phyloP scores from a whole-genome alignment of 2,888 invertebrate species.

The Euplagia quadripunctaria region DNA sequence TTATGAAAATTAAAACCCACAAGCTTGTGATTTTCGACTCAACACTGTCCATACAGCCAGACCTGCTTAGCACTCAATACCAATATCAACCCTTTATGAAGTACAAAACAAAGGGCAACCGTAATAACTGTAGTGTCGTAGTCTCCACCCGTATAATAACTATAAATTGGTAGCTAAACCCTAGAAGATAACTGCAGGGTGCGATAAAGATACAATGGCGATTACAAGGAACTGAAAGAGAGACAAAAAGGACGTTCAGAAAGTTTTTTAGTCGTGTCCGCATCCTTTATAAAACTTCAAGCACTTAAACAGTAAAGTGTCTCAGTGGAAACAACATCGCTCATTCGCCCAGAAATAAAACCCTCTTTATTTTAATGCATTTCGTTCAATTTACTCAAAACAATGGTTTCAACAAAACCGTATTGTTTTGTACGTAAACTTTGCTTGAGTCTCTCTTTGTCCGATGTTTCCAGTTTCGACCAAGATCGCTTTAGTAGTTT shows the following conservation, averaged over 20 bases:
- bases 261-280: slow-evolving; percentile 65
- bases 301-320: slow-evolving; percentile 67
- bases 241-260: slow-evolving; percentile 68
- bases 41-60: slow-evolving; percentile 26
- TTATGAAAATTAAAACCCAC: slow-evolving; percentile 15
- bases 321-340: slow-evolving; percentile 62
- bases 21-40: slow-evolving; percentile 32
- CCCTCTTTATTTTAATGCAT: slow-evolving; percentile 70
- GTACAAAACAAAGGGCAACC: slow-evolving; percentile 62
- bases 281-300: slow-evolving; percentile 70
- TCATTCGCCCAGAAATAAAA: slow-evolving; percentile 70
- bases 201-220: slow-evolving; percentile 72
- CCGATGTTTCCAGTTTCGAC: slow-evolving; percentile 20
- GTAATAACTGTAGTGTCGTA: slow-evolving; percentile 61
- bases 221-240: slow-evolving; percentile 66
- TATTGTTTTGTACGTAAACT: slow-evolving; percentile 61
- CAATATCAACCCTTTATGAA: slow-evolving; percentile 63
- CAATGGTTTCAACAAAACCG: slow-evolving; percentile 67
- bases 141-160: slow-evolving; percentile 67
- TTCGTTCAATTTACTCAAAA: slow-evolving; percentile 69
- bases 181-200: slow-evolving; percentile 59
- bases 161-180: slow-evolving; percentile 66
- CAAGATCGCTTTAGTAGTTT: slow-evolving; percentile 9
- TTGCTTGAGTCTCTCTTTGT: slow-evolving; percentile 32
- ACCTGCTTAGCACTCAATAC: slow-evolving; percentile 45